Conservation (phyloP, 2,797 vertebrate species). For the Graptemys geographica region DNA sequence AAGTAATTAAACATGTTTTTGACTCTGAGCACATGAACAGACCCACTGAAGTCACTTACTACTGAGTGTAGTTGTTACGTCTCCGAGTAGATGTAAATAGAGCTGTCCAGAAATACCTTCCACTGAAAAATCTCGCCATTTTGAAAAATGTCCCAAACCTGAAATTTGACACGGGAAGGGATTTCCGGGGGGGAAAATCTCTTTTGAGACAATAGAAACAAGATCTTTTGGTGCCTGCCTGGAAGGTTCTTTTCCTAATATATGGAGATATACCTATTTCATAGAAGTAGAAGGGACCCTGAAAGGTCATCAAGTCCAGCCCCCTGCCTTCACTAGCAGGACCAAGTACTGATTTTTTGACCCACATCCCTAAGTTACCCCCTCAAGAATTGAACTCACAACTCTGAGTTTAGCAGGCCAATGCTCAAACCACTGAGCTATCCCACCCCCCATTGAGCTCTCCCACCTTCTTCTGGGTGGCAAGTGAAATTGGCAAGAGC, state of each 20-base stretch:
- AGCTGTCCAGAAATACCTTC: background rate
- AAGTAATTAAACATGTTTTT: background rate
- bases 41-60: constrained; percentile 32
- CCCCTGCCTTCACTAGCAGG: no score
- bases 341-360: no score
- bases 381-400: no score
- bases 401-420: no score
- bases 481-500: background rate
- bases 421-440: no score
- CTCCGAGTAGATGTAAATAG: background rate
- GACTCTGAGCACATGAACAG: constrained; percentile 10
- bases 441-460: no score
- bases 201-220: background rate
- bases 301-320: no score
- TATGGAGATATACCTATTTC: no score
- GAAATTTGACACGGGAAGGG: background rate
- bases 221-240: background rate
- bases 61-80: background rate
- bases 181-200: background rate
- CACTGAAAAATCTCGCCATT: background rate
- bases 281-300: no score
- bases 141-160: background rate
- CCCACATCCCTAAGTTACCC: no score
- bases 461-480: background rate
- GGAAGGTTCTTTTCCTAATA: background rate